Base-by-base conservation (phyloP, 2,888 invertebrate species). In the Oscheius sp. region DNA sequence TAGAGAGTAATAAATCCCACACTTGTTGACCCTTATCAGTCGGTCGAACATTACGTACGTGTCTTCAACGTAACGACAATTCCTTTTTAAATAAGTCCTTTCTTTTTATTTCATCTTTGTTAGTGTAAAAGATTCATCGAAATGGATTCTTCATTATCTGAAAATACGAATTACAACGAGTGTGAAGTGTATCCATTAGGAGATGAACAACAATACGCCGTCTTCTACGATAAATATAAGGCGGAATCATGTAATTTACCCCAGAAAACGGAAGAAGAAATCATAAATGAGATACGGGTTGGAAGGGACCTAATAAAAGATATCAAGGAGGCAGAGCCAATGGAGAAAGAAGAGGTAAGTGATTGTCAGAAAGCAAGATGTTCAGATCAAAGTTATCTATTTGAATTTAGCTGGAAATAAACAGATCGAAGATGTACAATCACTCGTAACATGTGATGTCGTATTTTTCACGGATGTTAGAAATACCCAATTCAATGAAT, bases 401-500 rank as follows among this genome's bases (percentile, higher is more conserved):
- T 28, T 59, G 26, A 30, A 59, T 24, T 59, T 17, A 17, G 59
- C 41, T 6, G 59, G 28, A 2, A 44, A 44, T 8, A 44, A 17
- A n/a, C n/a, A n/a, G 3, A 24, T 44, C n/a, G 2, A 41, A 2
- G 44, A 59, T 12, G 30, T 59, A 28, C 44, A 44, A 24, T 14
- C 28, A 24, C 9, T 54, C 20, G 17, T 33, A 9, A 44, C 24
- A 4, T 2, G 26, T 20, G 41, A 59, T 12, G 30, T 59, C 17
- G 41, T 59, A n/a, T n/a, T 59, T 2, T 44, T 59, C 44, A 59
- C 59, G n/a, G 44, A 59, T 14, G 44, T 44, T 5, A n/a, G 59
- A 8, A 26, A 24, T 1, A 44, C 44, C 4, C 17, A 59, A n/a
- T 26, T 59, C 26, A 2, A 41, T 26, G 26, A 24, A 17, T 59